Evolutionary conservation across 2,113 vertebrate genomes (phyloP).

Genomic region (Catharus minimus): DNA sequence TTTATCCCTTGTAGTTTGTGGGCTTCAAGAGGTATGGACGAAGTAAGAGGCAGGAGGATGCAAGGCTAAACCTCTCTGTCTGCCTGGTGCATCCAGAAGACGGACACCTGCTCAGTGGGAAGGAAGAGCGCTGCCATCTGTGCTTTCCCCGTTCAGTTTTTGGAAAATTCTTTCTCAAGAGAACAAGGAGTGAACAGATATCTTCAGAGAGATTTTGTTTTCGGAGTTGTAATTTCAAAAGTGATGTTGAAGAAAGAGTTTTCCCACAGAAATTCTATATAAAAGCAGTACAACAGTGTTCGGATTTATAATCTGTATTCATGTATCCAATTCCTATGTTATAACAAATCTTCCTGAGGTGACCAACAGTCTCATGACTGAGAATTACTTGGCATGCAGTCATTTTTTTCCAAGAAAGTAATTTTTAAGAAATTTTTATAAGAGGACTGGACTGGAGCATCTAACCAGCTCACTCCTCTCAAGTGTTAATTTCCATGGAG

Average conservation of each 20-base stretch:
- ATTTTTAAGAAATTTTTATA: background rate
- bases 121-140: accelerated
- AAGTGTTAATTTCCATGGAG: background rate
- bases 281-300: accelerated
- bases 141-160: background rate
- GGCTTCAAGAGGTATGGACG: background rate
- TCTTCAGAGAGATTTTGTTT: background rate
- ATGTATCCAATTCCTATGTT: background rate
- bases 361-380: background rate
- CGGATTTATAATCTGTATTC: background rate
- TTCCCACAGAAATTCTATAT: background rate
- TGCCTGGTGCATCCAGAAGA: background rate
- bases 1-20: background rate
- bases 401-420: background rate
- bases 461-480: background rate
- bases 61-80: background rate
- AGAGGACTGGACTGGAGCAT: background rate
- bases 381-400: background rate
- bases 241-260: background rate
- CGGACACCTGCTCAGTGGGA: background rate
- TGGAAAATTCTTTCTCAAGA: background rate
- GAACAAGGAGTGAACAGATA: background rate
- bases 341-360: background rate
- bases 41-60: background rate
- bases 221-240: background rate